Percentiles rank a stretch among this genome's conserved stretches.
Evolutionary conservation across 1,140 invertebrate species (phyloP).

Genomic region (Rhizoglyphus robini): DNA sequence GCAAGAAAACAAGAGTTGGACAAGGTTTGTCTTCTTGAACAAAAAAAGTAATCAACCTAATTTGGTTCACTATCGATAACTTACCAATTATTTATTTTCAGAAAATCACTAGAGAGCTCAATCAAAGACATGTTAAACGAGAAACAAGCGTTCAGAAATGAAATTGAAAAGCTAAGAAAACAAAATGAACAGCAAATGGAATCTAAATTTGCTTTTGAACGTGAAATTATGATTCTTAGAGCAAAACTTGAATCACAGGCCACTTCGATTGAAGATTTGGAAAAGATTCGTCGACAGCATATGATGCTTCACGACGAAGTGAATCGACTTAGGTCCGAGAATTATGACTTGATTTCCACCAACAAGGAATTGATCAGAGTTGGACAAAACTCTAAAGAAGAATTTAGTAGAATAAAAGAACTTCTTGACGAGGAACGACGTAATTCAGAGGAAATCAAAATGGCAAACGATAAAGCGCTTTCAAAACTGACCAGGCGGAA

Average conservation of each 20-base stretch:
- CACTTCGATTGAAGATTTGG: conserved; percentile 9
- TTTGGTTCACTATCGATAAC: background rate
- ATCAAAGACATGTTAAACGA: conserved; percentile 2
- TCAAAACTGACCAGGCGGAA: background rate
- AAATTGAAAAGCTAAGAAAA: conserved; percentile 8
- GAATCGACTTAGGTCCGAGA: conserved; percentile 8
- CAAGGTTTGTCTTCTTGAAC: background rate
- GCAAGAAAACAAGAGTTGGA: background rate
- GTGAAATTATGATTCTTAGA: conserved; percentile 15
- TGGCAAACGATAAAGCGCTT: conserved; percentile 7
- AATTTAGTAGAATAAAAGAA: conserved; percentile 4
- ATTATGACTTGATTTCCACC: background rate
- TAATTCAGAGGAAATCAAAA: conserved; percentile 5
- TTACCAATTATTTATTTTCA: background rate
- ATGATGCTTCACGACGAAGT: conserved; percentile 10
- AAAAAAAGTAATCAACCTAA: conserved; percentile 10
- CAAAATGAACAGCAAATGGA: conserved; percentile 3
- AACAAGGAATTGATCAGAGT: conserved; percentile 20
- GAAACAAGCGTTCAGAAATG: background rate
- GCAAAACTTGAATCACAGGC: conserved; percentile 18
- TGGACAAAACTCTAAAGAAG: background rate
- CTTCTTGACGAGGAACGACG: conserved; percentile 14
- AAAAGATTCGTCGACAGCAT: conserved; percentile 13
- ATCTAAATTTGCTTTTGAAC: conserved; percentile 6
- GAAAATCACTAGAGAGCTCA: conserved; percentile 3